These are phyloP conservation scores for Pogoniulus pusillus DNA, from an alignment of 2,797 vertebrate genomes.

Conservation along the genomic window DNA sequence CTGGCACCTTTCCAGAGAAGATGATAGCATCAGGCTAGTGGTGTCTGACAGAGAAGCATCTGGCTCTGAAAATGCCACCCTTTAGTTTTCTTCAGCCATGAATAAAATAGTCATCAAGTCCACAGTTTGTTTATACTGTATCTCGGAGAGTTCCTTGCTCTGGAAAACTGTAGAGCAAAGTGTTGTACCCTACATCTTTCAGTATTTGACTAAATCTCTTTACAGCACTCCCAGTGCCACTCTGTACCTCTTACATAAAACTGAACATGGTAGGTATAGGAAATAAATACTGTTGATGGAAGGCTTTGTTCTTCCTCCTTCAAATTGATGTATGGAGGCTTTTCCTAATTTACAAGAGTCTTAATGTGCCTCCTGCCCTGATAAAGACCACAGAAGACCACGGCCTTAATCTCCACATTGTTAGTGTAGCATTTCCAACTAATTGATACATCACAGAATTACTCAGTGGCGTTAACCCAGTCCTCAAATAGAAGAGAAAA, in stretches of 20 bases:
- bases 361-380: not conserved
- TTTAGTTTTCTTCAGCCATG: not conserved
- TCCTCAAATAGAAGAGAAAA: constrained; percentile 54
- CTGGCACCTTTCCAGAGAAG: not conserved
- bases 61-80: not conserved
- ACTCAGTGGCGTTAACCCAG: constrained; percentile 47
- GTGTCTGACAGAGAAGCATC: not conserved
- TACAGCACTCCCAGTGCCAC: not conserved
- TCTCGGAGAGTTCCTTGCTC: not conserved
- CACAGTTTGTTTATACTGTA: not conserved
- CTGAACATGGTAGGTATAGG: not conserved
- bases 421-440: constrained; percentile 16
- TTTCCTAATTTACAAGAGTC: not conserved
- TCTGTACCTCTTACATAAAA: not conserved
- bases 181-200: not conserved
- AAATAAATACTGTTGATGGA: not conserved
- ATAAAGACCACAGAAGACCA: constrained; percentile 26
- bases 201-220: not conserved
- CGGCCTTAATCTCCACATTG: not conserved
- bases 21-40: not conserved
- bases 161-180: not conserved
- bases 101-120: not conserved
- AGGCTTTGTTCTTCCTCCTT: not conserved
- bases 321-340: not conserved
- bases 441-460: constrained; percentile 1